Percentiles rank a stretch among this genome's conserved stretches.
Evolutionary conservation across 2,888 invertebrate species (phyloP).

Genomic region (Drosophila kambysellisi): DNA sequence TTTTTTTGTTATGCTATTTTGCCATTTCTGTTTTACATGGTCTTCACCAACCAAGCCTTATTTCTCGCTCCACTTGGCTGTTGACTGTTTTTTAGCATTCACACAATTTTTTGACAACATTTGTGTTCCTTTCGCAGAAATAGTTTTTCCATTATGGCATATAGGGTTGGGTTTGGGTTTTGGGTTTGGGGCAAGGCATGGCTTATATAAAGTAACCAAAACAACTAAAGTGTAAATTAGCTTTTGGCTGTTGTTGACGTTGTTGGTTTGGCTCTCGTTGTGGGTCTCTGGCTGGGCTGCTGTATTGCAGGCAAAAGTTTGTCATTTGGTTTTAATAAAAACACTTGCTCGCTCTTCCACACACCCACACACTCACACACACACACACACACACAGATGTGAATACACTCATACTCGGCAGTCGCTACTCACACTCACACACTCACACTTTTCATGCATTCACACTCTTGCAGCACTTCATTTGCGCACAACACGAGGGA

Average conservation of each 20-base stretch:
- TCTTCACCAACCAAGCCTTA: background rate
- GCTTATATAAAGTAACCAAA: constrained; percentile 76
- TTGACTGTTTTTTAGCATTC: constrained; percentile 76
- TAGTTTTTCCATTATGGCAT: constrained; percentile 79
- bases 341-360: constrained; percentile 65
- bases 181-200: constrained; percentile 14
- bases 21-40: constrained; percentile 50
- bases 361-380: constrained; percentile 32
- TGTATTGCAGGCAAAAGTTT: constrained; percentile 70
- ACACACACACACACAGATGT: constrained; percentile 30
- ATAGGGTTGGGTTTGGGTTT: background rate
- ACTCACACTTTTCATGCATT: constrained; percentile 44
- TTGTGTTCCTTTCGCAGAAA: constrained; percentile 67
- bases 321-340: constrained; percentile 81
- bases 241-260: constrained; percentile 81
- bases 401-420: constrained; percentile 27
- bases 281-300: constrained; percentile 39
- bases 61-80: constrained; percentile 35
- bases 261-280: constrained; percentile 62
- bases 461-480: constrained; percentile 71
- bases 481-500: constrained; percentile 67
- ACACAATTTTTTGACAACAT: constrained; percentile 79
- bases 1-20: constrained; percentile 18
- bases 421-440: constrained; percentile 39
- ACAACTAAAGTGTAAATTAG: constrained; percentile 81